Base-by-base conservation (phyloP, 1,140 invertebrate genomes). In the Drosophila subpulchrella region DNA sequence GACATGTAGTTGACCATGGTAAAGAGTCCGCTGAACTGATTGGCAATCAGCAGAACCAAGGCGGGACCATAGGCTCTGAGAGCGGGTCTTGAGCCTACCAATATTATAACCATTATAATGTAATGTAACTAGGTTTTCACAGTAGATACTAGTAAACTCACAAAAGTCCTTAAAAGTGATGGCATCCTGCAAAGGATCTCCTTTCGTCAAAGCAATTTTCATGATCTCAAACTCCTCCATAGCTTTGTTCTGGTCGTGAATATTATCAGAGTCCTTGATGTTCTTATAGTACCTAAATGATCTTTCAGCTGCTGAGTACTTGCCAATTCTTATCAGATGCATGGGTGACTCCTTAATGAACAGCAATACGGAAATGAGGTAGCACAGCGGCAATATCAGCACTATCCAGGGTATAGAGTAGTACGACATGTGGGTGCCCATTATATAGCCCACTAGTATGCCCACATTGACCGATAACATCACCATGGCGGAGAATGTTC, bases 1-100 rank as follows among this genome's bases (percentile, higher is more conserved):
- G 90, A 90, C 72, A 90, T 83, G 47, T 91, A 91, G 38, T 74
- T 91, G 48, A 86, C 75, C 67, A 91, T 78, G 13, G 84, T 53
- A 34, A 81, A 84, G 5, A 82, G 55, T 1, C 89, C 89, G 6
- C 79, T 82, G 8, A 89, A 89, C 20, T 81, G 79, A 48, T 83
- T 76, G 17, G 72, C 67, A 50, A 85, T 46, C 0, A 88, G 11
- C 0, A 91, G 27, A 1, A 91, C 81, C 4, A 59, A 6, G 0
- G 89, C 78, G 0, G 74, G 53, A 0, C 56, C 56, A 53, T 85
- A 90, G 4, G 85, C 75, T 6, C 32, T 75, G 0, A 79, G 8
- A 0, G 83, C 75, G 2, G 67, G 15, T 27, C 46, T 67, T 0
- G 72, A 41, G 12, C 72, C 86, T 90, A 7, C 0, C 11, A 6